Evolutionary conservation across 2,113 vertebrate species (phyloP).

Genomic region (Psilopogon haemacephalus): DNA sequence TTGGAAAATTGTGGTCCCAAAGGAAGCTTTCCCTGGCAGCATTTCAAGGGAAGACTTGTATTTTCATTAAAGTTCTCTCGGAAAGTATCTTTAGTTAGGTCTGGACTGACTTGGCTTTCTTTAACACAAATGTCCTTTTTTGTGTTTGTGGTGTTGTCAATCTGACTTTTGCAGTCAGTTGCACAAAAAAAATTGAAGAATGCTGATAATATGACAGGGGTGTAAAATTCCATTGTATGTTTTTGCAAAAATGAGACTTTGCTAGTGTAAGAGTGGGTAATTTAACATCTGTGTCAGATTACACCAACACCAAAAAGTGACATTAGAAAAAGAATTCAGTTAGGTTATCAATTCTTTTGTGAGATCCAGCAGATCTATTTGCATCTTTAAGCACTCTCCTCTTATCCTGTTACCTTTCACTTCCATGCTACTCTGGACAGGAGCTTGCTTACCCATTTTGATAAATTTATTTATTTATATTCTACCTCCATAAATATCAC

Average conservation of each 20-base stretch:
- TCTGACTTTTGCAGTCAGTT: neutral
- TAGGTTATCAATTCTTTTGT: neutral
- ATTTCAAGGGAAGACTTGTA: neutral
- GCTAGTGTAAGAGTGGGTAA: neutral
- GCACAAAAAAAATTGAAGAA: neutral
- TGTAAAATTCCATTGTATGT: neutral
- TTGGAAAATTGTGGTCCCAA: neutral
- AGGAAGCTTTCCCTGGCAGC: neutral
- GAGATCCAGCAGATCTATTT: neutral
- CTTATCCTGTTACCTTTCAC: neutral
- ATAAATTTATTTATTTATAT: neutral
- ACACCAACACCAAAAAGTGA: neutral
- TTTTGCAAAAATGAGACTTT: neutral
- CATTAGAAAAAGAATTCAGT: neutral
- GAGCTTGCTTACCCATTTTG: neutral
- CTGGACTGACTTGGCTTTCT: neutral
- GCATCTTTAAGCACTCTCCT: neutral
- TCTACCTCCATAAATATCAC: neutral
- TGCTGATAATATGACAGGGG: neutral
- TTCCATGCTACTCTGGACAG: neutral
- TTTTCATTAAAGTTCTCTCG: neutral
- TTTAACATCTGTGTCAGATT: neutral
- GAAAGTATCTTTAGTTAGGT: conserved; percentile 6
- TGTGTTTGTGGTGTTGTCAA: neutral
- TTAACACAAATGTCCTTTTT: neutral